Evolutionary conservation across 37 sponge, comb jelly and placozoan species (phyloP).

Genomic region (Aphrocallistes beatrix): DNA sequence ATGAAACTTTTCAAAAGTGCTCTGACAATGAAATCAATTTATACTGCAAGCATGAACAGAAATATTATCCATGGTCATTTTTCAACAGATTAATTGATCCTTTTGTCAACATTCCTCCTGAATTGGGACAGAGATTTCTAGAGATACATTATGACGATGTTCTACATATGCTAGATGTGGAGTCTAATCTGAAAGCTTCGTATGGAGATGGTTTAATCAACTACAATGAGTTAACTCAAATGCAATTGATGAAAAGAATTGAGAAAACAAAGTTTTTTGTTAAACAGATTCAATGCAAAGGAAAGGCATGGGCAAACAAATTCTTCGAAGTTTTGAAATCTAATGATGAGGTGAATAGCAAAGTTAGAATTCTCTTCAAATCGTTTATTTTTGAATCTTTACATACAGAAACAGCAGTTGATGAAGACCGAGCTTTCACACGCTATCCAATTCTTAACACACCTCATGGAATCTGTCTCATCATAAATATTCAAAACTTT

Average conservation of each 20-base stretch:
- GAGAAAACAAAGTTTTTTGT: background rate
- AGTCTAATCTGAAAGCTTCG: background rate
- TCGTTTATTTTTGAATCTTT: background rate
- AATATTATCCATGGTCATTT: background rate
- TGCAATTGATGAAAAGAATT: background rate
- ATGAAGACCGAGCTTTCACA: background rate
- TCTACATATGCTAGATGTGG: background rate
- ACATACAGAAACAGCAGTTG: background rate
- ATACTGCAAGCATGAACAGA: background rate
- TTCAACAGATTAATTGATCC: background rate
- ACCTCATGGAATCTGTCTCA: background rate
- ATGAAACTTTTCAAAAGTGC: background rate
- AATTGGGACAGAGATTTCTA: background rate
- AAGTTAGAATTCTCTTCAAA: background rate
- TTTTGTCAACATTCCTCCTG: background rate
- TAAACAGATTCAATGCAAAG: background rate
- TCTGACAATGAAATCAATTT: background rate
- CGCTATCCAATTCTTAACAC: background rate
- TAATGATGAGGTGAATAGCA: background rate
- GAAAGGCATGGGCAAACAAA: background rate
- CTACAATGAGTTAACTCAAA: background rate
- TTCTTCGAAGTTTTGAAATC: background rate
- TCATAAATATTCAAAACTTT: background rate
- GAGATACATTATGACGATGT: background rate
- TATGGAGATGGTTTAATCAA: slow-evolving; percentile 2